Evolutionary conservation across 2,113 vertebrate species (phyloP).

Genomic region (Balaenoptera acutorostrata): DNA sequence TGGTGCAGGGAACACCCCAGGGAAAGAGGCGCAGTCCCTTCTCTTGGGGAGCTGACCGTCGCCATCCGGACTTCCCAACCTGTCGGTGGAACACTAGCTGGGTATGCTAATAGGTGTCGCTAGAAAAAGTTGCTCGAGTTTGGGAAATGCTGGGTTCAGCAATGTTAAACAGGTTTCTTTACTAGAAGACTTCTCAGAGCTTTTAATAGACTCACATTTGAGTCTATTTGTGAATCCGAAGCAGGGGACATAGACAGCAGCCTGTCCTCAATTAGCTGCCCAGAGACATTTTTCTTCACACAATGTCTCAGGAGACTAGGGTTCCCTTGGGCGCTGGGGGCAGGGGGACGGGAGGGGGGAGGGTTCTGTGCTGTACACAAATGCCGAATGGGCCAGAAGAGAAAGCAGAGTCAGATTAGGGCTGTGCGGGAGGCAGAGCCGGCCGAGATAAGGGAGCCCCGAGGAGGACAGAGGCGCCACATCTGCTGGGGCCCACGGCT

Average conservation of each 20-base stretch:
- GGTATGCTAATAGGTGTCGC: not conserved
- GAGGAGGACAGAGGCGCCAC: not conserved
- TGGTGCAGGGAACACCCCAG: not conserved
- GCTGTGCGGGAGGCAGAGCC: rapidly evolving
- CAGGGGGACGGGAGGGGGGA: not conserved
- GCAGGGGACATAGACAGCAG: not conserved
- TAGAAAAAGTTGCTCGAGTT: not conserved
- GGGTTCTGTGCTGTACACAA: not conserved
- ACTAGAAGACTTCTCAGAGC: not conserved
- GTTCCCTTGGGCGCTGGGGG: not conserved
- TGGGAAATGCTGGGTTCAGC: not conserved
- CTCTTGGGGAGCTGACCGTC: not conserved
- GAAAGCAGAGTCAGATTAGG: not conserved
- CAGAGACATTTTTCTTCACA: not conserved
- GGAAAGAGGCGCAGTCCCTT: not conserved
- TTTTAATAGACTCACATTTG: not conserved
- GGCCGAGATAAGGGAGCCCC: not conserved
- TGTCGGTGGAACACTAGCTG: not conserved
- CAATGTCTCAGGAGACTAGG: not conserved
- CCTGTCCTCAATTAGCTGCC: not conserved
- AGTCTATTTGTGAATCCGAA: not conserved
- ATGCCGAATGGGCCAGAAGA: not conserved
- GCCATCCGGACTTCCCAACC: not conserved
- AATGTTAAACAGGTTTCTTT: not conserved
- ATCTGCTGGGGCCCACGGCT: not conserved